These are phyloP conservation scores for Acanthosepion pharaonis DNA, from an alignment of 2,888 invertebrate genomes.

Conservation along the genomic window DNA sequence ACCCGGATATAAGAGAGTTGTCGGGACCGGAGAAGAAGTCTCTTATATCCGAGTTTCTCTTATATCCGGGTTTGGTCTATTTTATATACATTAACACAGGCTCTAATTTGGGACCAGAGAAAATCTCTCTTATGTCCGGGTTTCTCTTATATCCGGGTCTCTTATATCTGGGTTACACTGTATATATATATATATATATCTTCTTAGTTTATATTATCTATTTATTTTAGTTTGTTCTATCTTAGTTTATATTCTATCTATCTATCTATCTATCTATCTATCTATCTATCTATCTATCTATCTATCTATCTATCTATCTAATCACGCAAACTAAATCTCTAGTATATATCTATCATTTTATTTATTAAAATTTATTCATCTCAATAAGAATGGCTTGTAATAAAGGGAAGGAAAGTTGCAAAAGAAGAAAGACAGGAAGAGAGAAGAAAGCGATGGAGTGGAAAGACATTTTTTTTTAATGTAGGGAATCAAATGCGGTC, in stretches of 20 bases:
- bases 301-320: background rate
- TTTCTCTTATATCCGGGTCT: too few relatives aligned
- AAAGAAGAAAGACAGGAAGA: background rate
- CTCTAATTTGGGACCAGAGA: too few relatives aligned
- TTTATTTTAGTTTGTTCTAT: background rate
- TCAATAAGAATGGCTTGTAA: too few relatives aligned
- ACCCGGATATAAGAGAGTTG: too few relatives aligned
- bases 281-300: background rate
- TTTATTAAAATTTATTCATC: background rate
- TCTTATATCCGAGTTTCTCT: too few relatives aligned
- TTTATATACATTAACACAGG: too few relatives aligned
- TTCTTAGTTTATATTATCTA: too few relatives aligned
- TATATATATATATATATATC: too few relatives aligned
- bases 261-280: background rate
- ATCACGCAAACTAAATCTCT: background rate
- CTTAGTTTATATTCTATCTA: background rate
- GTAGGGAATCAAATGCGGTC: background rate
- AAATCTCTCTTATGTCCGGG: too few relatives aligned
- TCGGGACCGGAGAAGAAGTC: too few relatives aligned
- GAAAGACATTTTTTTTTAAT: background rate
- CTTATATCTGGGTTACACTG: too few relatives aligned
- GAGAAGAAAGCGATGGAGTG: background rate
- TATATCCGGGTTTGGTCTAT: too few relatives aligned
- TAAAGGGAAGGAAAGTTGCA: background rate
- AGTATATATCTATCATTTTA: background rate